These are phyloP conservation scores for Nothocercus nigrocapillus DNA, from an alignment of 2,113 vertebrate genomes.

Conservation along the genomic window DNA sequence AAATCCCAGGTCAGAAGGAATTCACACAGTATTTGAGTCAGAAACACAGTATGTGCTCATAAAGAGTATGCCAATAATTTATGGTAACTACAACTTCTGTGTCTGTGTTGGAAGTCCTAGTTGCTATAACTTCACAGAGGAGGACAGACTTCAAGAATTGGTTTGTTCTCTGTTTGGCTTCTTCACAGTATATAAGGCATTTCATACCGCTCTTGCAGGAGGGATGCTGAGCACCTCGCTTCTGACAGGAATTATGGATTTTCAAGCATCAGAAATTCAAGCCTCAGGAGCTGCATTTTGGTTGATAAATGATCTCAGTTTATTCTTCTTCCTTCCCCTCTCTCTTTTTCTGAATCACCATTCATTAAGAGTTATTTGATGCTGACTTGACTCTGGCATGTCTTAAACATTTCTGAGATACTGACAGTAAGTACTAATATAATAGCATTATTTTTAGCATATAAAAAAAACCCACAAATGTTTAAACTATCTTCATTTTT, in stretches of 20 bases:
- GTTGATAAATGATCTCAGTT: background rate
- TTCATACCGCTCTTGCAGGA: background rate
- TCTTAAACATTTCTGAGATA: background rate
- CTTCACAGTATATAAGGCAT: background rate
- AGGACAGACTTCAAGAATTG: background rate
- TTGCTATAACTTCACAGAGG: conserved; percentile 1
- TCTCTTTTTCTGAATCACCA: background rate
- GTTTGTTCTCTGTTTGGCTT: background rate
- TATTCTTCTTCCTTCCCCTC: background rate
- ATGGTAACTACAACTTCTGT: background rate
- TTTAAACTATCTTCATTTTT: background rate
- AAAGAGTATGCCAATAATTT: background rate
- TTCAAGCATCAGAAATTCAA: background rate
- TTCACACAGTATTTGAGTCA: background rate
- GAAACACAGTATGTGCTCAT: background rate
- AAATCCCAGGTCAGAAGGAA: background rate
- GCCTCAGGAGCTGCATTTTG: background rate
- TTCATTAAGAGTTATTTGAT: background rate
- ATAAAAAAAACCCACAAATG: background rate
- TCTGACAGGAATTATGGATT: background rate
- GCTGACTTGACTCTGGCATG: background rate
- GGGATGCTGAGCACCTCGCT: background rate
- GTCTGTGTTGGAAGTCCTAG: background rate
- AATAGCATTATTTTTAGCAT: too few species aligned
- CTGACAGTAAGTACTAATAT: background rate